Base-by-base conservation (phyloP, 2,113 vertebrate species). In the Epinephelus lanceolatus region DNA sequence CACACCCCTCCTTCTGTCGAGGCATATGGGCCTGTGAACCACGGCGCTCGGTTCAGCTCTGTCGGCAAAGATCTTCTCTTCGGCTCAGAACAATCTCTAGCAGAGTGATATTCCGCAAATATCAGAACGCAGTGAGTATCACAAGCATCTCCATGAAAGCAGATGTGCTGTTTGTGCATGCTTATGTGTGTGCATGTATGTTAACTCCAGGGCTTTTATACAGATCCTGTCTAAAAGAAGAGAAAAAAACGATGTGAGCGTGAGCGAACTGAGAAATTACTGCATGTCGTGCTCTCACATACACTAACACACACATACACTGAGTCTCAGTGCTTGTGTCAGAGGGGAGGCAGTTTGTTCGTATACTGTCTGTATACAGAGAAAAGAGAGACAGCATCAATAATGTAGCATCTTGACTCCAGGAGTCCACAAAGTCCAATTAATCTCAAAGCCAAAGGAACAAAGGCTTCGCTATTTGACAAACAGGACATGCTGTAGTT, bases 401-500 rank as follows among this genome's bases (percentile, higher is more conserved):
- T 96, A 95, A 95, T 95, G 94, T 90, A 95, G 86, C 81, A 87
- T 94, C 90, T 91, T 90, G 82, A 83, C 93, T 92, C 91, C 84
- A 73, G 91, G 90, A 93, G 94, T 94, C 93, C 93, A 95, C 91
- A 94, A 94, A 95, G 93, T 92, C 95, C 95, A 95, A 96, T 96
- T 96, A 96, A 93, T 94, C 93, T 95, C 92, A 94, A 94, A 94
- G 92, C 89, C 90, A 84, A 84, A 89, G 91, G 93, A 95, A 95
- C 93, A 95, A 95, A 95, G 92, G 86, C 84, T 90, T 87, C 57
- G 89, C 92, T 92, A 90, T 94, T 94, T 95, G 95, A 95, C 94
- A 95, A 96, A 95, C 92, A 94, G 93, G 88, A 92, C 94, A 91
- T 90, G 91, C 91, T 91, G 92, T 92, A 93, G 91, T 92, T 91